These are phyloP conservation scores for Philereme vetulata DNA, from an alignment of 2,888 invertebrate genomes.

Conservation along the genomic window DNA sequence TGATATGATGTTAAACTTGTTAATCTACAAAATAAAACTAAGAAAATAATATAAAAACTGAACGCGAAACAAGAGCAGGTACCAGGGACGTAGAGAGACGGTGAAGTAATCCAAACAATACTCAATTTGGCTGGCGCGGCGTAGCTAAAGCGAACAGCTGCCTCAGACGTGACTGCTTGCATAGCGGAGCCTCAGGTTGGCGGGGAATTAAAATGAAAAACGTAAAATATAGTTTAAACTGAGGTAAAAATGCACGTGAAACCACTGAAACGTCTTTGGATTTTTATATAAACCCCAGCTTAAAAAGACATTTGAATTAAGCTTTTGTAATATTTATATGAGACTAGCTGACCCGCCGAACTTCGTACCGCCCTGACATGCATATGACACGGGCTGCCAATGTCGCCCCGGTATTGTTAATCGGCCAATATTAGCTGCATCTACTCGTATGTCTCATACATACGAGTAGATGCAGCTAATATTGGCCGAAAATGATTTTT, in stretches of 20 bases:
- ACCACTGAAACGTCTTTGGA: slow-evolving; percentile 47
- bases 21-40: too few relatives aligned
- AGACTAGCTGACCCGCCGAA: too few relatives aligned
- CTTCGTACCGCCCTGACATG: too few relatives aligned
- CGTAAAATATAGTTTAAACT: slow-evolving; percentile 28
- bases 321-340: too few relatives aligned
- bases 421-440: too few relatives aligned
- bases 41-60: slow-evolving; percentile 20
- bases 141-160: slow-evolving; percentile 59
- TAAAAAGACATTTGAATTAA: slow-evolving; percentile 2
- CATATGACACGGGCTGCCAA: too few relatives aligned
- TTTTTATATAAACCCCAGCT: slow-evolving; percentile 26
- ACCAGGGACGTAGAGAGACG: slow-evolving; percentile 35
- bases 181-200: slow-evolving; percentile 47
- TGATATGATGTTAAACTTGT: too few relatives aligned
- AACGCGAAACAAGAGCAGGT: slow-evolving; percentile 35
- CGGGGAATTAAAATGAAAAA: slow-evolving; percentile 52
- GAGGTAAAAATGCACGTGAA: slow-evolving; percentile 41
- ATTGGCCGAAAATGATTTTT: too few relatives aligned
- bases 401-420: too few relatives aligned
- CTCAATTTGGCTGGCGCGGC: slow-evolving; percentile 55
- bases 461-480: too few relatives aligned
- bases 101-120: slow-evolving; percentile 52
- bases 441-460: too few relatives aligned
- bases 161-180: slow-evolving; percentile 56